Evolutionary conservation across 2,797 vertebrate species (phyloP).

Genomic region (Clarias platycephalus): DNA sequence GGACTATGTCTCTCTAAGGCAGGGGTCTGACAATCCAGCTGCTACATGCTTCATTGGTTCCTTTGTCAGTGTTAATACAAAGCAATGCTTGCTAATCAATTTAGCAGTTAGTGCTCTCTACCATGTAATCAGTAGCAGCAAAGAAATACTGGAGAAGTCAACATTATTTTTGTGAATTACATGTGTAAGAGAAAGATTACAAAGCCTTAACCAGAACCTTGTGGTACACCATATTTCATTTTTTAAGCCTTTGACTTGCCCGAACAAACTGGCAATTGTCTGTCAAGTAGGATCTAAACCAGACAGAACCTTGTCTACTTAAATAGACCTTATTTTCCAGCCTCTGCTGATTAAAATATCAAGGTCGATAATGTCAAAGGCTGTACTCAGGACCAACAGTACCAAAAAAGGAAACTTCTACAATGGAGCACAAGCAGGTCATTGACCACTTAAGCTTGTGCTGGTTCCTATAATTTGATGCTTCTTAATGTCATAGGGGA

Average conservation of each 20-base stretch:
- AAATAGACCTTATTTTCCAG: neutral
- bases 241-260: neutral
- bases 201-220: neutral
- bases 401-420: slow-evolving; percentile 5
- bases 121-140: neutral
- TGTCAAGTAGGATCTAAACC: slow-evolving; percentile 10
- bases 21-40: neutral
- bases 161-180: neutral
- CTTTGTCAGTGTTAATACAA: neutral
- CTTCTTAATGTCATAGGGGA: neutral
- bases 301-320: neutral
- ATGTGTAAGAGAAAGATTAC: neutral
- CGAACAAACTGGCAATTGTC: slow-evolving; percentile 10
- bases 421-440: neutral
- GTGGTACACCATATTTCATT: neutral
- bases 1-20: neutral
- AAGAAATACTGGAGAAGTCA: neutral
- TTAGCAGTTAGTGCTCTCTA: neutral
- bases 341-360: neutral
- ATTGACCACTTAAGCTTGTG: slow-evolving; percentile 2
- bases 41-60: slow-evolving; percentile 9
- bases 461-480: slow-evolving; percentile 6
- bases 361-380: slow-evolving; percentile 6
- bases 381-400: neutral
- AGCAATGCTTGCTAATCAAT: neutral